phyloP scores from a whole-genome alignment of 2,888 invertebrate genomes.

The Aspidapion aeneum region DNA sequence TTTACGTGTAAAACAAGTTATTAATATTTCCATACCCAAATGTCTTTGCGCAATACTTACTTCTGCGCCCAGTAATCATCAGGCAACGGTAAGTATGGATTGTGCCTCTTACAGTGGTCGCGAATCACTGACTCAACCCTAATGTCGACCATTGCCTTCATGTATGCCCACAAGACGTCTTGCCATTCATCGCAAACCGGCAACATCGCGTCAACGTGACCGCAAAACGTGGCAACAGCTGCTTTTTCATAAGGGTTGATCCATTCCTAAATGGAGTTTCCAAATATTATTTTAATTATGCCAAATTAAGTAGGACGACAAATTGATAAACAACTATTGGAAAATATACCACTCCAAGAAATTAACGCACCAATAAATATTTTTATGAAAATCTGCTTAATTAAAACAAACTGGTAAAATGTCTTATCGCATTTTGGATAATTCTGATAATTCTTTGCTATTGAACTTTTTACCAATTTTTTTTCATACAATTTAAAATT shows the following conservation, averaged over 20 bases:
- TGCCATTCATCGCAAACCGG: constrained; percentile 81
- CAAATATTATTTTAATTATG: background rate
- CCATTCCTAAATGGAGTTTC: constrained; percentile 46
- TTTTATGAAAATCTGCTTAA: too few relatives aligned
- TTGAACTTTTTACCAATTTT: too few relatives aligned
- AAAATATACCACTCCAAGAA: too few relatives aligned
- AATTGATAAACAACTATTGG: background rate
- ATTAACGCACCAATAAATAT: too few relatives aligned
- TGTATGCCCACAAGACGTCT: constrained; percentile 86
- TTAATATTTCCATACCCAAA: too few relatives aligned
- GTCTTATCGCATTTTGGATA: too few relatives aligned
- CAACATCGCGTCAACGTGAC: constrained; percentile 74
- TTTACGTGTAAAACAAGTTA: too few relatives aligned
- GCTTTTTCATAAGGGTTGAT: constrained; percentile 60
- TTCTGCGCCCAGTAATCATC: constrained; percentile 65
- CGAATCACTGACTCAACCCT: constrained; percentile 78
- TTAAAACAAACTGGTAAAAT: too few relatives aligned
- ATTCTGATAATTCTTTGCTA: too few relatives aligned
- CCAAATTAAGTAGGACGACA: too few relatives aligned
- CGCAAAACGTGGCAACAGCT: constrained; percentile 76
- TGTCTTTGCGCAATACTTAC: too few relatives aligned
- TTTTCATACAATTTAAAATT: too few relatives aligned
- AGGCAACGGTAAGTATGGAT: constrained; percentile 56
- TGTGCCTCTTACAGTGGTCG: constrained; percentile 50
- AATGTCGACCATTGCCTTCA: constrained; percentile 77